A percentile compares a stretch with the other conserved stretches of the same genome.
These are phyloP conservation scores for Columbina picui DNA, from an alignment of 2,113 vertebrate species.

Conservation along the genomic window DNA sequence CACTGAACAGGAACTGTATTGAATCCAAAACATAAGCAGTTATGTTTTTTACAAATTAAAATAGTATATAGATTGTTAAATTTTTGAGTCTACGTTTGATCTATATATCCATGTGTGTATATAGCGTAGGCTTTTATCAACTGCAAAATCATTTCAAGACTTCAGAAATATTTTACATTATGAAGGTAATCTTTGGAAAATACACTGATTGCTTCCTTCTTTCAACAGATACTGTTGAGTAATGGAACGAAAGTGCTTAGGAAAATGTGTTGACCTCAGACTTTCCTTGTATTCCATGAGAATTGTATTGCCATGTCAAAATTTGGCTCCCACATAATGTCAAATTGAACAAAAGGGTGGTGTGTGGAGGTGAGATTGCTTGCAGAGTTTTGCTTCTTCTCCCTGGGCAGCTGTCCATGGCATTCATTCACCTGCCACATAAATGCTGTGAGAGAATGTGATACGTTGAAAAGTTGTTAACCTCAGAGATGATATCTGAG, in stretches of 20 bases:
- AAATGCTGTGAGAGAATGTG: background rate
- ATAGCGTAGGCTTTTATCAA: background rate
- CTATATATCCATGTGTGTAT: background rate
- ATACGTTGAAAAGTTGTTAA: background rate
- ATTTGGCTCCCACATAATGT: background rate
- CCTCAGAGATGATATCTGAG: conserved; percentile 27
- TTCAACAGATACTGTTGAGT: background rate
- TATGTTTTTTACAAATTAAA: background rate
- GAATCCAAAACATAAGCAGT: background rate
- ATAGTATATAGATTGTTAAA: background rate
- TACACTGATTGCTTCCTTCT: background rate
- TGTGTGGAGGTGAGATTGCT: background rate
- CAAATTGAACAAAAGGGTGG: background rate
- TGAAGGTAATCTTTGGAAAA: background rate
- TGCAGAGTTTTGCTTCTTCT: background rate
- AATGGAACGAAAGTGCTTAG: background rate
- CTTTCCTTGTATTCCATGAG: background rate
- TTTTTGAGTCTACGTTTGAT: background rate
- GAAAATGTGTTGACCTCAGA: background rate
- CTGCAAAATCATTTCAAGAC: background rate
- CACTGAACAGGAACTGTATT: background rate
- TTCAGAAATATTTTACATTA: background rate
- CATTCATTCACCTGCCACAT: background rate
- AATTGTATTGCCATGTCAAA: background rate
- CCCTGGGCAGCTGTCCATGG: background rate